phyloP scores from a whole-genome alignment of 2,888 invertebrate species.

The Drosophila setosimentum region DNA sequence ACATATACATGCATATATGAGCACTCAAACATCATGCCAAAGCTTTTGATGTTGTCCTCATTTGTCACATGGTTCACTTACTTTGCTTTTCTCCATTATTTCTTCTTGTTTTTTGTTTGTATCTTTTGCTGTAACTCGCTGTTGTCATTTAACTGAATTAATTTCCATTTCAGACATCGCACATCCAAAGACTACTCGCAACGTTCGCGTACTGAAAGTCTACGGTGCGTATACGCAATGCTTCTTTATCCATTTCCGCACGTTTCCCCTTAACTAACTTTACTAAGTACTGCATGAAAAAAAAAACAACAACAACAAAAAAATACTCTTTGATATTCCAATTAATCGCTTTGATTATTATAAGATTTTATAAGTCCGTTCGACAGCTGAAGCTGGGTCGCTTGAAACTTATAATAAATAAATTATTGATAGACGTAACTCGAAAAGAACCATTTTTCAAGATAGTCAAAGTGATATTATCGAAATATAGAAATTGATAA shows the following conservation, averaged over 20 bases:
- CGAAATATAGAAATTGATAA: not conserved
- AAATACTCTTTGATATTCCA: constrained; percentile 18
- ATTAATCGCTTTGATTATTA: constrained; percentile 5
- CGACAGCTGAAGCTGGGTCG: not conserved
- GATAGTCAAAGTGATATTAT: not conserved
- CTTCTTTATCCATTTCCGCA: constrained; percentile 13
- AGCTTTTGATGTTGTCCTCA: constrained; percentile 25
- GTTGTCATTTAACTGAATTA: constrained; percentile 66
- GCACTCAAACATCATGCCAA: constrained; percentile 2
- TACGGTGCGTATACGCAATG: constrained; percentile 87
- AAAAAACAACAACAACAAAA: not conserved
- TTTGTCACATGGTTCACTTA: not conserved
- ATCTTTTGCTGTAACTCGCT: constrained; percentile 39
- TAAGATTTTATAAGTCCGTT: not conserved
- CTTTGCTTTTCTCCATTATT: constrained; percentile 7
- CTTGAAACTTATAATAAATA: not conserved
- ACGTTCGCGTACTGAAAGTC: constrained; percentile 92
- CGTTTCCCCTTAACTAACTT: constrained; percentile 33
- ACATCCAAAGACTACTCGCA: constrained; percentile 94
- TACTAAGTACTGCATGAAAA: constrained; percentile 37
- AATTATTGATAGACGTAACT: not conserved
- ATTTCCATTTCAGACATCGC: constrained; percentile 87
- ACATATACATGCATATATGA: not conserved
- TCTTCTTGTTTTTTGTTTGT: not conserved
- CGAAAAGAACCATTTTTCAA: not conserved